Evolutionary conservation across 1,140 invertebrate species (phyloP).

Genomic region (Lepidurus apus): DNA sequence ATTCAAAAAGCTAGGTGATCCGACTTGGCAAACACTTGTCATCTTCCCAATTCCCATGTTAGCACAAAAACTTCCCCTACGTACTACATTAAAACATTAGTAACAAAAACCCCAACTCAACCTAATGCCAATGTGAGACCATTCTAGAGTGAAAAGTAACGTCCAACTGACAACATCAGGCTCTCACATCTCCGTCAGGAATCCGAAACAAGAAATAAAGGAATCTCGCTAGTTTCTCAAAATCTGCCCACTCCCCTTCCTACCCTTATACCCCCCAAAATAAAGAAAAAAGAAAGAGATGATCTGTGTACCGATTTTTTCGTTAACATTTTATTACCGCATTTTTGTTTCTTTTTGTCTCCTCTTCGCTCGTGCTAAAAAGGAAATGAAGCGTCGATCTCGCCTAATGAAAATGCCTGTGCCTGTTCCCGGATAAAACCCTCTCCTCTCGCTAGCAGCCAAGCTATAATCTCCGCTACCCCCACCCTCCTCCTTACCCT

Average conservation of each 20-base stretch:
- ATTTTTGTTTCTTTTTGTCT: not conserved
- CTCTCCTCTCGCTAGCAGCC: not conserved
- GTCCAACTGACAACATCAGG: too few species aligned
- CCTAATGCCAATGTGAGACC: too few species aligned
- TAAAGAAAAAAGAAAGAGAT: too few species aligned
- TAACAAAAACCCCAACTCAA: not conserved
- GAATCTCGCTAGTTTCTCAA: too few species aligned
- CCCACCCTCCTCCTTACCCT: not conserved
- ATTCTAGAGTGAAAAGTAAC: too few species aligned
- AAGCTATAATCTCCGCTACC: slow-evolving; percentile 10
- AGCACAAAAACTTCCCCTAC: not conserved
- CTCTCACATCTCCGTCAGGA: too few species aligned
- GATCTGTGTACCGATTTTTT: not conserved
- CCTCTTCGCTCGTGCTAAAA: not conserved
- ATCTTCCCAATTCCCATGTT: not conserved
- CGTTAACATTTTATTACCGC: not conserved
- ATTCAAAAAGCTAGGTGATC: too few species aligned
- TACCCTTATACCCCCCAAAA: too few species aligned
- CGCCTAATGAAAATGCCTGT: slow-evolving; percentile 15
- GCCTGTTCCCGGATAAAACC: not conserved
- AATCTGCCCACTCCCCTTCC: too few species aligned
- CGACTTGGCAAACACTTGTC: not conserved
- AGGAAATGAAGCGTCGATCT: slow-evolving; percentile 18
- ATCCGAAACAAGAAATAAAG: too few species aligned
- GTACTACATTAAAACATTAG: not conserved